phyloP scores from a whole-genome alignment of 2,888 invertebrate genomes.

The Polylopha cassiicola region DNA sequence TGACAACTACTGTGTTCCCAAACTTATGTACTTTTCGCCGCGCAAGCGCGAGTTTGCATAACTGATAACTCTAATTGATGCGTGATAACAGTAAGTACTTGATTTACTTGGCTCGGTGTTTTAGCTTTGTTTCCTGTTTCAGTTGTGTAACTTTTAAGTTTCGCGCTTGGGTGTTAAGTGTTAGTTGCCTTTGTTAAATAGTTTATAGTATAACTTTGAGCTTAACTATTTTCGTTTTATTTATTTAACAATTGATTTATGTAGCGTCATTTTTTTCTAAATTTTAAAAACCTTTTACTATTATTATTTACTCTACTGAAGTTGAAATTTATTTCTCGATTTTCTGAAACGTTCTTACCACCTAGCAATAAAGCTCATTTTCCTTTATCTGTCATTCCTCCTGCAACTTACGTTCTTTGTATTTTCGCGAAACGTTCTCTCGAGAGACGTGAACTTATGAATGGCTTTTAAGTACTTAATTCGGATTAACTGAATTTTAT shows the following conservation, averaged over 20 bases:
- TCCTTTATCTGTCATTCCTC: too few relatives aligned
- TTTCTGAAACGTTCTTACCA: too few relatives aligned
- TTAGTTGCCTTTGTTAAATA: neutral
- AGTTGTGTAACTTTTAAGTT: conserved; percentile 9
- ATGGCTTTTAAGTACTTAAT: conserved; percentile 18
- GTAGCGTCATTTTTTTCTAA: neutral
- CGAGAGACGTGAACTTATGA: conserved; percentile 16
- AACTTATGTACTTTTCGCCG: too few relatives aligned
- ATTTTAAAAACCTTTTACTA: neutral
- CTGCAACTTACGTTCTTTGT: too few relatives aligned
- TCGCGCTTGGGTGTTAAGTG: neutral
- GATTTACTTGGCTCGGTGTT: conserved; percentile 29
- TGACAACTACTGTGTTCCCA: too few relatives aligned
- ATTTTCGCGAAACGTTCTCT: too few relatives aligned
- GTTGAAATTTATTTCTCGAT: too few relatives aligned
- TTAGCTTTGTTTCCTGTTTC: conserved; percentile 12
- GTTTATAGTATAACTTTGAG: too few relatives aligned
- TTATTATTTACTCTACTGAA: too few relatives aligned
- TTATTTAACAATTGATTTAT: too few relatives aligned
- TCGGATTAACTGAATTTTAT: conserved; percentile 12
- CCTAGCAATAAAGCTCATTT: neutral
- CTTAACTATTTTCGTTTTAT: too few relatives aligned
- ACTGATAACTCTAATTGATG: conserved; percentile 64
- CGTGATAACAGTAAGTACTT: conserved; percentile 70
- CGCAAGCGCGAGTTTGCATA: conserved; percentile 27